A percentile compares a stretch with the other conserved stretches of the same genome.
These are phyloP conservation scores for Epistrophella euchroma DNA, from an alignment of 2,888 invertebrate species.

Conservation along the genomic window DNA sequence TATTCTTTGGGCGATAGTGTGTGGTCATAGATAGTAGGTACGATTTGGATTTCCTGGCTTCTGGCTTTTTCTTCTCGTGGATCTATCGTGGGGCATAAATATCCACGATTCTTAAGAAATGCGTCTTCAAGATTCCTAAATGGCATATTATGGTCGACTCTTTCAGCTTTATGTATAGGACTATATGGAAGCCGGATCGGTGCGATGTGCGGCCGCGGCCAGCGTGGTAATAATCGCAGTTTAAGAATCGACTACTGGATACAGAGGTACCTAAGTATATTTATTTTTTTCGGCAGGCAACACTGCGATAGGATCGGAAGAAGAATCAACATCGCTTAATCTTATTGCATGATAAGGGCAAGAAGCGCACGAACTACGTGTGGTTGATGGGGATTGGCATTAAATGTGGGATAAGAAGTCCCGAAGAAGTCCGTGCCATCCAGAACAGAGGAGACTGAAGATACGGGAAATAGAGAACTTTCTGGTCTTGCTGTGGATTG, in stretches of 20 bases:
- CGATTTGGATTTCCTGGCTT: conserved; percentile 55
- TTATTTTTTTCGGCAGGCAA: conserved; percentile 68
- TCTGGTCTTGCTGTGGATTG: conserved; percentile 6
- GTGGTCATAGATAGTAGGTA: conserved; percentile 55
- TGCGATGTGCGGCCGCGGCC: background rate
- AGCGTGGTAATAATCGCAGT: conserved; percentile 73
- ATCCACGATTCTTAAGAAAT: conserved; percentile 68
- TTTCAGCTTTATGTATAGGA: background rate
- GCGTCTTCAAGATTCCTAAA: conserved; percentile 57
- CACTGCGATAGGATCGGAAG: conserved; percentile 61
- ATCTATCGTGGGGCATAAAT: conserved; percentile 68
- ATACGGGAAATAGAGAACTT: background rate
- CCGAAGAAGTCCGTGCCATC: background rate
- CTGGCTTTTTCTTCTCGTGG: conserved; percentile 27
- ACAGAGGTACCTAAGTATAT: background rate
- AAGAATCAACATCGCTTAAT: conserved; percentile 74
- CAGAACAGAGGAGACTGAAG: background rate
- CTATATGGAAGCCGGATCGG: background rate
- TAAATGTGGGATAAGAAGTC: conserved; percentile 35
- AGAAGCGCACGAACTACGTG: conserved; percentile 71
- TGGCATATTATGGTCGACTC: conserved; percentile 29
- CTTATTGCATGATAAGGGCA: conserved; percentile 72
- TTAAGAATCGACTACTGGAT: conserved; percentile 71
- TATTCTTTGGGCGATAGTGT: conserved; percentile 55
- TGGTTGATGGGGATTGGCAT: conserved; percentile 63